Percentiles rank a stretch among this genome's conserved stretches.
Conservation (phyloP, 2,113 vertebrate species). For the Aptenodytes patagonicus region DNA sequence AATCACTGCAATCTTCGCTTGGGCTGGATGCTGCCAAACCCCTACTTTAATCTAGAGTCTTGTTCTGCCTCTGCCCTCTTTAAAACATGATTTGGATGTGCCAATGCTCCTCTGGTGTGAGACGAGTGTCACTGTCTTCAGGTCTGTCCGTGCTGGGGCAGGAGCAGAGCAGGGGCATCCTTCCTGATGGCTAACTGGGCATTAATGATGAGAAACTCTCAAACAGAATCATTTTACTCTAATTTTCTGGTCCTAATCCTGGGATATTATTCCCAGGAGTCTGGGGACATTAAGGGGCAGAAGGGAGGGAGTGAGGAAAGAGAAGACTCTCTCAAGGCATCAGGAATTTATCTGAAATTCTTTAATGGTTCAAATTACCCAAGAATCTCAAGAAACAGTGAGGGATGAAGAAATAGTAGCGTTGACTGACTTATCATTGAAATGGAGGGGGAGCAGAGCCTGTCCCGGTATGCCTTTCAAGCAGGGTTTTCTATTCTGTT, state of each 20-base stretch:
- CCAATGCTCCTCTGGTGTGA: neutral
- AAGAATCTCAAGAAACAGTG: neutral
- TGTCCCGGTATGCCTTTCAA: neutral
- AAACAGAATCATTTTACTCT: neutral
- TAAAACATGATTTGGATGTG: neutral
- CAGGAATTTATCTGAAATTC: neutral
- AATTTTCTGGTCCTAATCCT: accelerated
- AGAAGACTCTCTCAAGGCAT: neutral
- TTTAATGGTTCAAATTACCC: neutral
- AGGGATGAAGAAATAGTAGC: neutral
- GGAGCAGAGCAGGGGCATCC: neutral
- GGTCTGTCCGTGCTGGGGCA: neutral
- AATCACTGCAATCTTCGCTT: neutral
- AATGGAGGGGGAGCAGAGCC: neutral
- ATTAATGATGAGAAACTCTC: neutral
- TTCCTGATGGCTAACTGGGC: neutral
- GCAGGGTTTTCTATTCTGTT: neutral
- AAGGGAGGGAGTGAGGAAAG: neutral
- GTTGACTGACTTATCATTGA: neutral
- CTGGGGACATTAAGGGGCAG: neutral
- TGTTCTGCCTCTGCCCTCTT: neutral
- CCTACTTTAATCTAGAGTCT: neutral
- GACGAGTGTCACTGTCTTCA: neutral
- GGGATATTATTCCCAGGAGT: neutral
- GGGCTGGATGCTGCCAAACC: neutral